Conservation (phyloP, 2,888 invertebrate genomes). For the Dynastes tityus region DNA sequence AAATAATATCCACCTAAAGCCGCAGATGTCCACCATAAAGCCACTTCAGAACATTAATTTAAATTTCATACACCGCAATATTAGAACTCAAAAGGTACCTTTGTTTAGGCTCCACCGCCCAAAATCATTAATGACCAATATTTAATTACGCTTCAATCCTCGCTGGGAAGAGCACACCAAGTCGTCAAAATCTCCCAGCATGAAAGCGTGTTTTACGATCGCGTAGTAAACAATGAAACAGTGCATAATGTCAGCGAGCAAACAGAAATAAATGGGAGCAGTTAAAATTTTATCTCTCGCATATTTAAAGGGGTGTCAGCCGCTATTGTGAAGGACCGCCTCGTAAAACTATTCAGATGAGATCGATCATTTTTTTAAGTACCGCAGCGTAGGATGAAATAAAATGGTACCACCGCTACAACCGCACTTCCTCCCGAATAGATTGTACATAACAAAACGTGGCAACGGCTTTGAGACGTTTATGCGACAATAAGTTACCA, state of each 20-base stretch:
- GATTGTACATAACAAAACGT: conserved; percentile 32
- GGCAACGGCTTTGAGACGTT: conserved; percentile 59
- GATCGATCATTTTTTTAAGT: conserved; percentile 48
- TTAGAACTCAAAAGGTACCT: too few relatives aligned
- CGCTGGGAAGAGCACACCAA: not conserved
- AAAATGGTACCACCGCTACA: conserved; percentile 11
- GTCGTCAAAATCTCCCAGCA: conserved; percentile 1
- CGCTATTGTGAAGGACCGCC: conserved; percentile 37
- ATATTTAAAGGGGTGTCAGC: conserved; percentile 40
- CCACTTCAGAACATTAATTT: too few relatives aligned
- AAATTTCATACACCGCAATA: too few relatives aligned
- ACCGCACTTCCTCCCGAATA: too few relatives aligned
- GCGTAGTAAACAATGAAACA: conserved; percentile 33
- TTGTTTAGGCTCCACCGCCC: not conserved
- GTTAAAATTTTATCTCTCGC: conserved; percentile 48
- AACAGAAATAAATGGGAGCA: conserved; percentile 47
- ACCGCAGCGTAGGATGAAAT: conserved; percentile 26
- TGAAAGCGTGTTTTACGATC: conserved; percentile 28
- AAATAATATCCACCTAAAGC: too few relatives aligned
- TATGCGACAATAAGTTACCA: conserved; percentile 67
- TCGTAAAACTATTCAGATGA: conserved; percentile 49
- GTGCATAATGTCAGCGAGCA: conserved; percentile 40
- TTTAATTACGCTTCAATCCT: conserved; percentile 24
- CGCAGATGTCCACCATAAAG: too few relatives aligned
- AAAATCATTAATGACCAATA: conserved; percentile 15